Percentiles rank a stretch among this genome's conserved stretches.
These are phyloP conservation scores for Amazona finschi DNA, from an alignment of 2,797 vertebrate species.

Conservation along the genomic window DNA sequence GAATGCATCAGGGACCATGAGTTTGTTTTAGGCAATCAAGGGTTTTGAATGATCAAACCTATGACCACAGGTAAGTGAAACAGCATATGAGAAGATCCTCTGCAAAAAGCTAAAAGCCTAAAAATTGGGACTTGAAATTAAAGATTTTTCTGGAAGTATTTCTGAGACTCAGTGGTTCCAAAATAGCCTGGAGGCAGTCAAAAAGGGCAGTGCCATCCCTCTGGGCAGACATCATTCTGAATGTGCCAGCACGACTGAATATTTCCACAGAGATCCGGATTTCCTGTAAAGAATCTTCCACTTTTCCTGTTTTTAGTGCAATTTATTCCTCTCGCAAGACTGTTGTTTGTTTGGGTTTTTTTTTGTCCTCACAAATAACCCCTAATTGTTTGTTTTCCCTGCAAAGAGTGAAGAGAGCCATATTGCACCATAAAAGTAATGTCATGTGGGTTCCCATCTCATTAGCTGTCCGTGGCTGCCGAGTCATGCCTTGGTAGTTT, in stretches of 20 bases:
- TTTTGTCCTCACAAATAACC: not conserved
- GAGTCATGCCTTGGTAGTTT: constrained; percentile 25
- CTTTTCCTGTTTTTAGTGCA: not conserved
- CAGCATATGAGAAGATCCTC: not conserved
- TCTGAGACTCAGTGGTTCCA: not conserved
- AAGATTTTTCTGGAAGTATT: not conserved
- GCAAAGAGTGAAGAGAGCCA: not conserved
- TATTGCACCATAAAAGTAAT: constrained; percentile 53
- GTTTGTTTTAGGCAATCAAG: not conserved
- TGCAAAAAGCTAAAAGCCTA: not conserved
- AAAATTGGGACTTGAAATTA: not conserved
- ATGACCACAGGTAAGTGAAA: not conserved
- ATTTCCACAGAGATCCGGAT: not conserved
- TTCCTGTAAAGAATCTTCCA: not conserved
- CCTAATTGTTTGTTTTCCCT: constrained; percentile 53
- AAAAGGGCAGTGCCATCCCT: not conserved
- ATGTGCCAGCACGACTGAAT: not conserved
- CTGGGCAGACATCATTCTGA: not conserved
- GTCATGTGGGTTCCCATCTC: constrained; percentile 27
- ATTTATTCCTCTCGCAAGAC: not conserved
- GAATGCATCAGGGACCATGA: not conserved
- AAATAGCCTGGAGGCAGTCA: not conserved
- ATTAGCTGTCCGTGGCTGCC: constrained; percentile 39
- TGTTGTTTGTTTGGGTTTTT: not conserved
- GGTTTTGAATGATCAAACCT: not conserved